These are phyloP conservation scores for Xanthorhoe designata DNA, from an alignment of 2,888 invertebrate genomes.

Conservation along the genomic window DNA sequence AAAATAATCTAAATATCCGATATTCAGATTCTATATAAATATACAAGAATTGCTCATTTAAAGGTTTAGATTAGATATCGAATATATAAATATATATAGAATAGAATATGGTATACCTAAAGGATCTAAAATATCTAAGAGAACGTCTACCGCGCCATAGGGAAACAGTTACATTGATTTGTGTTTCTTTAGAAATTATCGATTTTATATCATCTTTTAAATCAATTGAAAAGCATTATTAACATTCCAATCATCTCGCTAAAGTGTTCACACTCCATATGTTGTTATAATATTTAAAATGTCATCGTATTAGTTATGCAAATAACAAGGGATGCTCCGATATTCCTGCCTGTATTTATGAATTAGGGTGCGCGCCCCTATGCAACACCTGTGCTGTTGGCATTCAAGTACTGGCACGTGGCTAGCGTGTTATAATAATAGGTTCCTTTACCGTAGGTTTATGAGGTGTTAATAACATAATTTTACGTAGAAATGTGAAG, in stretches of 20 bases:
- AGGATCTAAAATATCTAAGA: too few species aligned
- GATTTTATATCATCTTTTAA: neutral
- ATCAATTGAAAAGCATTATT: neutral
- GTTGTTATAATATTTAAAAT: constrained; percentile 63
- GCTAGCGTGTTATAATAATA: constrained; percentile 35
- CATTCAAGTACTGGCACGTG: constrained; percentile 50
- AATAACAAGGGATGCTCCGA: constrained; percentile 61
- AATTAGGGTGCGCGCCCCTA: constrained; percentile 51
- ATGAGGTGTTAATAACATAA: neutral
- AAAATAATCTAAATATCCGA: too few species aligned
- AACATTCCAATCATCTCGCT: constrained; percentile 25
- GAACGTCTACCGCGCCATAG: too few species aligned
- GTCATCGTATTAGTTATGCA: constrained; percentile 83
- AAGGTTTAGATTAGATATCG: too few species aligned
- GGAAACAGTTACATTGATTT: too few species aligned
- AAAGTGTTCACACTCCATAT: constrained; percentile 58
- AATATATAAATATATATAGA: too few species aligned
- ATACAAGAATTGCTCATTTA: too few species aligned
- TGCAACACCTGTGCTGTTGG: constrained; percentile 47
- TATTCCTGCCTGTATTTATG: constrained; percentile 51
- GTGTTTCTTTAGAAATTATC: too few species aligned
- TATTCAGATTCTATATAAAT: too few species aligned
- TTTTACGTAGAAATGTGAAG: neutral
- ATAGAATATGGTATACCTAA: too few species aligned
- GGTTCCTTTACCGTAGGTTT: constrained; percentile 11